Conservation (phyloP, 2,797 vertebrate species). For the Oreortyx pictus region DNA sequence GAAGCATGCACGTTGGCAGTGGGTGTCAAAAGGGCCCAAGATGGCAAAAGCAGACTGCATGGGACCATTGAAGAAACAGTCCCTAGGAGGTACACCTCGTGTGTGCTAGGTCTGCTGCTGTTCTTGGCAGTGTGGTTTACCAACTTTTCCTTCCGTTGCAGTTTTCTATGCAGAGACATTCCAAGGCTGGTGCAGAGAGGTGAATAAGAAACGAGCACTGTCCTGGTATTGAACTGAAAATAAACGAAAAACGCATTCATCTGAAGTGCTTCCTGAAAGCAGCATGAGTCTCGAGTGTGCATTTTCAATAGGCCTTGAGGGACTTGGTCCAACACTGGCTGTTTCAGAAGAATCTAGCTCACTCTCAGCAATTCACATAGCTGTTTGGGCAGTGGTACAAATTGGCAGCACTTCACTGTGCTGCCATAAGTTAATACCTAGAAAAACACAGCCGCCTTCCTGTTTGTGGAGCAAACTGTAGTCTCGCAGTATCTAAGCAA, state of each 20-base stretch:
- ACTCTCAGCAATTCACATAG: background rate
- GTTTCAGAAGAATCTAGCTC: background rate
- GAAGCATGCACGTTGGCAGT: background rate
- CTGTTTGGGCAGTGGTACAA: background rate
- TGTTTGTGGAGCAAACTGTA: constrained; percentile 10
- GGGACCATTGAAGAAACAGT: background rate
- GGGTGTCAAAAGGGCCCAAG: background rate
- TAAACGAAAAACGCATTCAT: background rate
- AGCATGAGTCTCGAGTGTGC: background rate
- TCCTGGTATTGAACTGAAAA: background rate
- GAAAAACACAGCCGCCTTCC: background rate
- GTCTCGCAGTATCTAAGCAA: background rate
- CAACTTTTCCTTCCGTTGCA: constrained; percentile 81
- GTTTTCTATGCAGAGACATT: constrained; percentile 75
- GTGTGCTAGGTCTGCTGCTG: constrained; percentile 79
- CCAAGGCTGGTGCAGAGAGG: background rate
- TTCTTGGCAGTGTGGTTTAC: constrained; percentile 80
- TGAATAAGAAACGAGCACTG: background rate
- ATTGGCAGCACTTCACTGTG: background rate
- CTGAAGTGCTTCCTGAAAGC: background rate
- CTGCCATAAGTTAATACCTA: constrained; percentile 24
- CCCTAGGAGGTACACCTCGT: background rate
- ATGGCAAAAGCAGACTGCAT: background rate
- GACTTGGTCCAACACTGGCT: background rate
- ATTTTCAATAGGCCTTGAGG: background rate